These are phyloP conservation scores for Megaptera novaeangliae DNA, from an alignment of 2,113 vertebrate species.

Conservation along the genomic window DNA sequence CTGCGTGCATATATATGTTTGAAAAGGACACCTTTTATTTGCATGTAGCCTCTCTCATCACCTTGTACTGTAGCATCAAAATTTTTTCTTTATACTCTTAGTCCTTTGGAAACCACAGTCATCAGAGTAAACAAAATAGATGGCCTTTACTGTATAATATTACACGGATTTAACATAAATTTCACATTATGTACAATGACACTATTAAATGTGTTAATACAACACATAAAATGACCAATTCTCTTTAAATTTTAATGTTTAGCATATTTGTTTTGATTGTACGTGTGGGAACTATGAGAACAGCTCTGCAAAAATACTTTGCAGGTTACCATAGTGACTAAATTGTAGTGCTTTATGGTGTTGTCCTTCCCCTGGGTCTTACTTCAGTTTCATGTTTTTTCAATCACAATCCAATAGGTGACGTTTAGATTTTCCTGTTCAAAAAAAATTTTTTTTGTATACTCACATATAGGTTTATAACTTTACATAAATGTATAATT, in stretches of 20 bases:
- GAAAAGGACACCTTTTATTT: conserved; percentile 12
- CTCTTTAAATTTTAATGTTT: conserved; percentile 72
- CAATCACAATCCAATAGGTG: conserved; percentile 39
- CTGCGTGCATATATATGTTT: neutral
- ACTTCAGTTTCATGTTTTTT: conserved; percentile 60
- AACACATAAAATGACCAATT: conserved; percentile 66
- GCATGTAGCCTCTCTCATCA: neutral
- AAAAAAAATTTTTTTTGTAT: neutral
- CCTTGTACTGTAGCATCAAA: neutral
- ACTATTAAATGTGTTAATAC: conserved; percentile 68
- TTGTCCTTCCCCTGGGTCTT: conserved; percentile 55
- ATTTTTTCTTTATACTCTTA: conserved; percentile 19
- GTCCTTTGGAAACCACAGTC: neutral
- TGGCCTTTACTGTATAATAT: neutral
- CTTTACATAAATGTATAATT: neutral
- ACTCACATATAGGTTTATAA: neutral
- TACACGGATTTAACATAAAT: conserved; percentile 56
- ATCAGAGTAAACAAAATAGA: conserved; percentile 50
- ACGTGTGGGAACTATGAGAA: conserved; percentile 66
- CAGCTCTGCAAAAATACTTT: conserved; percentile 67
- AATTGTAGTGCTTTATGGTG: conserved; percentile 29
- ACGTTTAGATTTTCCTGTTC: conserved; percentile 30
- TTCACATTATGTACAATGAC: conserved; percentile 58
- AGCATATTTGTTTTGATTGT: conserved; percentile 74
- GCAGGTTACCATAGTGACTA: conserved; percentile 69